Evolutionary conservation across 2,113 vertebrate species (phyloP).

Genomic region (Hirundichthys speculiger): DNA sequence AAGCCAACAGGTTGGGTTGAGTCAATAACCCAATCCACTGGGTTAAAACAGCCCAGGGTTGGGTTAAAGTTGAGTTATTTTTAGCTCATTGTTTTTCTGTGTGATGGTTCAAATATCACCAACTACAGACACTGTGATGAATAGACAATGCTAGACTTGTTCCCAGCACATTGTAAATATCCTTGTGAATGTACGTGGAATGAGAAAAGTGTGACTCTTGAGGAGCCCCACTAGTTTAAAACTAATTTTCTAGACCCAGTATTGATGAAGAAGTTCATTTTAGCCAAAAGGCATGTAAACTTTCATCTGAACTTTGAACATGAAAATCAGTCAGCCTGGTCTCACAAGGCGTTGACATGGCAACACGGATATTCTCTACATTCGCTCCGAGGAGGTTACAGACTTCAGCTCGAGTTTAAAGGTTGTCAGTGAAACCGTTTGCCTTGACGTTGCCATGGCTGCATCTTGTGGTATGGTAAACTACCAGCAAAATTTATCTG

Average conservation of each 20-base stretch:
- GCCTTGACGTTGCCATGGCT: slow-evolving; percentile 35
- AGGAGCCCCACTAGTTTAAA: neutral
- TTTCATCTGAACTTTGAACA: slow-evolving; percentile 34
- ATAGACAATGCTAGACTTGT: too few relatives aligned
- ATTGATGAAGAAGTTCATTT: slow-evolving; percentile 1
- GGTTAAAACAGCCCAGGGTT: too few relatives aligned
- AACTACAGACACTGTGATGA: too few relatives aligned
- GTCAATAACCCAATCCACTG: too few relatives aligned
- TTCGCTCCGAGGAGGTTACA: slow-evolving; percentile 10
- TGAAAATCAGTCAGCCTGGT: slow-evolving; percentile 17
- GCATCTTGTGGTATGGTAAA: slow-evolving; percentile 12
- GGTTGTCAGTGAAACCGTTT: slow-evolving; percentile 31
- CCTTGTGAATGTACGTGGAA: too few relatives aligned
- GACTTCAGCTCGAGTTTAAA: slow-evolving; percentile 36
- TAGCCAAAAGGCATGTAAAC: slow-evolving; percentile 2
- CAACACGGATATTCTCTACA: slow-evolving; percentile 23
- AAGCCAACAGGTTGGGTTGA: too few relatives aligned
- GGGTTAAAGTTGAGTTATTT: too few relatives aligned
- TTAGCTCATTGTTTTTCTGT: too few relatives aligned
- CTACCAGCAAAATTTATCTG: slow-evolving; percentile 6
- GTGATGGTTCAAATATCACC: too few relatives aligned
- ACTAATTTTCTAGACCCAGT: neutral
- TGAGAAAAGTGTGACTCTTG: neutral
- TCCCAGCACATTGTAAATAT: too few relatives aligned
- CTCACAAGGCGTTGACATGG: slow-evolving; percentile 38